Evolutionary conservation across 2,797 vertebrate genomes (phyloP).

Genomic region (Chrosomus eos): DNA sequence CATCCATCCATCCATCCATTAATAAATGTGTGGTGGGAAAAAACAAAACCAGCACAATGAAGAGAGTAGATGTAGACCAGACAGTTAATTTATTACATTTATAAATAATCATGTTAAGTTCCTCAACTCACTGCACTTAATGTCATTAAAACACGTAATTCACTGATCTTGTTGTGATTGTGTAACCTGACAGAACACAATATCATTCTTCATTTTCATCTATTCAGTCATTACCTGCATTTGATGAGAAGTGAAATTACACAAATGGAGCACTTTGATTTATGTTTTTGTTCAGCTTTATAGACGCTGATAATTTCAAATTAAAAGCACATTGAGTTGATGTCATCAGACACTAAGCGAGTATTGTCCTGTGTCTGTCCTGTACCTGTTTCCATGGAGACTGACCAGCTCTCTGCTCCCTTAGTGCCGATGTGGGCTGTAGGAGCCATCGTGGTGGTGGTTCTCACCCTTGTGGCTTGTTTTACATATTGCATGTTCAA

Average conservation of each 20-base stretch:
- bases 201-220: slow-evolving; percentile 19
- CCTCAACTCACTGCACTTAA: background rate
- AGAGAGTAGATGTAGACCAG: background rate
- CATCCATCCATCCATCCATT: background rate
- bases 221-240: slow-evolving; percentile 13
- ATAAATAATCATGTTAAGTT: background rate
- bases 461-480: slow-evolving; percentile 80
- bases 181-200: slow-evolving; percentile 1
- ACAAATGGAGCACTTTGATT: slow-evolving; percentile 12
- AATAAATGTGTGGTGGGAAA: background rate
- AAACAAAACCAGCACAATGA: background rate
- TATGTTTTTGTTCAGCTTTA: background rate
- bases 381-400: slow-evolving; percentile 32
- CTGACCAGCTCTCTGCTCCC: slow-evolving; percentile 33
- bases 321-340: background rate
- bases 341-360: background rate
- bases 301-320: background rate
- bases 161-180: background rate
- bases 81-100: background rate
- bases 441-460: slow-evolving; percentile 82
- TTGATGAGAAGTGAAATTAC: background rate
- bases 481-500: slow-evolving; percentile 85
- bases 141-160: background rate
- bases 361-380: slow-evolving; percentile 18
- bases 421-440: slow-evolving; percentile 89